A percentile compares a stretch with the other conserved stretches of the same genome.
These are phyloP conservation scores for Malurus splendens DNA, from an alignment of 2,797 vertebrate species.

Conservation along the genomic window DNA sequence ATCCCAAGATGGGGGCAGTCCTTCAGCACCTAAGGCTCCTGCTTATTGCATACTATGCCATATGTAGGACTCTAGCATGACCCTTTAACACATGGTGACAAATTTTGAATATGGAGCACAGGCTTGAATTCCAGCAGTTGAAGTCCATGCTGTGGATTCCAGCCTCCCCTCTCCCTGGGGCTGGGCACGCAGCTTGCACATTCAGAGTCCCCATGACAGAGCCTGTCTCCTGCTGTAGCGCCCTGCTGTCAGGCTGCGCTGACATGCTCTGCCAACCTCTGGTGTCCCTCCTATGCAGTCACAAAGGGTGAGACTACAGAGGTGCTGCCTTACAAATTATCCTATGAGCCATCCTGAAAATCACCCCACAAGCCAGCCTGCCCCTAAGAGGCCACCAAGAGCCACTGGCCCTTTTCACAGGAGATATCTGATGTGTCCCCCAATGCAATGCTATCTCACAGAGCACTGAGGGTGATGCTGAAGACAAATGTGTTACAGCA, in stretches of 20 bases:
- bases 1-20: not conserved
- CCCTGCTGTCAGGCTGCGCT: not conserved
- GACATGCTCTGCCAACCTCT: not conserved
- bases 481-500: not conserved
- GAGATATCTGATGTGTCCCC: not conserved
- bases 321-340: not conserved
- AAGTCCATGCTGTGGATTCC: not conserved
- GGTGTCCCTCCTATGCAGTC: not conserved
- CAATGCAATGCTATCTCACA: not conserved
- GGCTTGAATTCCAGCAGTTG: not conserved
- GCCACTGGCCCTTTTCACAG: rapidly evolving
- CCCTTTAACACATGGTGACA: rapidly evolving
- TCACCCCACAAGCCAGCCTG: not conserved
- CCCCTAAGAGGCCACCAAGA: not conserved
- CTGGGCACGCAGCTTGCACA: rapidly evolving
- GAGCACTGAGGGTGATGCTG: not conserved
- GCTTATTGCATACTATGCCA: not conserved
- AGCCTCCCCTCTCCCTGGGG: not conserved
- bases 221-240: not conserved
- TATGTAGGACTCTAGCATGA: not conserved
- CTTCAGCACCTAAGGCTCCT: not conserved
- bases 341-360: not conserved
- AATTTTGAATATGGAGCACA: not conserved
- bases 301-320: rapidly evolving
- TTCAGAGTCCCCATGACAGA: rapidly evolving